Base-by-base conservation (phyloP, 1,140 invertebrate genomes). In the Dendrolimus punctatus region DNA sequence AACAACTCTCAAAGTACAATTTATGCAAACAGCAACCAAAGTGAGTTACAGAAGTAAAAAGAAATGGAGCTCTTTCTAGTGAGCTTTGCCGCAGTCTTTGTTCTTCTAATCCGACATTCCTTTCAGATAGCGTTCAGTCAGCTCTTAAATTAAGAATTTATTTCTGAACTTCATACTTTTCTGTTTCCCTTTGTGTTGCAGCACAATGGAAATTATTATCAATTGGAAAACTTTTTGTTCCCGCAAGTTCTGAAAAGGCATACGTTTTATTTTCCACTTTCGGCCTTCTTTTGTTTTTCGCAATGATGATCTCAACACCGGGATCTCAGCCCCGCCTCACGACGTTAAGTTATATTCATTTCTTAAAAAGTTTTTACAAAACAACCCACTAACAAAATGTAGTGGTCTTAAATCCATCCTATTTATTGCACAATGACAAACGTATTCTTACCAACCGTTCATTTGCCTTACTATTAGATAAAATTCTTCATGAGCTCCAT, bases 91-190 rank as follows among this genome's bases (percentile, higher is more conserved):
- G 58, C 51, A 63, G 51, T 78, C 72, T 74, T 76, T 79, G 75
- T 80, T 76, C 71, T 70, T 71, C 72, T 77, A 76, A 79, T 71
- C 67, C 64, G 68, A 71, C 66, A 77, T 76, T 73, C 68, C 72
- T 78, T 73, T 79, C 69, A 79, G 68, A 70, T 74, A 69, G 71
- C 66, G 67, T 76, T 81, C 76, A 81, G 69, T 79, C 76, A 76
- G 76, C 70, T 74, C 71, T 77, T 77, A 81, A 81, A 79, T 81
- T 81, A 79, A 76, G 76, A 79, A 79, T 77, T 81, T 79, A 81
- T 79, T 81, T 79, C 71, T 67, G 65, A 81, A 79, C 71, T 79
- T 76, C 71, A 74, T 79, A 79, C 76, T 77, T 77, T 75, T 59
- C 68, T 70, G 71, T 68, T 70, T 64, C 55, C 70, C 68, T 77